Conservation (phyloP, 2,797 vertebrate genomes). For the Neosilurus hyrtlii region DNA sequence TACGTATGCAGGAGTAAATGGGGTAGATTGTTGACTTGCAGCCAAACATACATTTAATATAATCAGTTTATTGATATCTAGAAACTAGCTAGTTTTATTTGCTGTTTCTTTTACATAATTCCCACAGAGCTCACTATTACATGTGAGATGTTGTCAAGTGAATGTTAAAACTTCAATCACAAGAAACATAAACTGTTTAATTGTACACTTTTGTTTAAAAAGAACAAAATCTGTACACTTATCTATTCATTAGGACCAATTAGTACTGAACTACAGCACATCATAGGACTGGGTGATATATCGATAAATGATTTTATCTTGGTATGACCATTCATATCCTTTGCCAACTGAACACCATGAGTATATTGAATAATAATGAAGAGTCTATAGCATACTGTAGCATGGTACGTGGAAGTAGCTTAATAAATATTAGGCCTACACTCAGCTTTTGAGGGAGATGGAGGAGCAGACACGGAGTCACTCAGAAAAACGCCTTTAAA, state of each 20-base stretch:
- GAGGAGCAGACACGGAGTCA: no score
- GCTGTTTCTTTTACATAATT: conserved; percentile 6
- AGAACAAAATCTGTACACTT: background rate
- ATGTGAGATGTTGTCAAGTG: background rate
- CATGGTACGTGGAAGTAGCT: no score
- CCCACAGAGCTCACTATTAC: background rate
- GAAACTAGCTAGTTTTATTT: conserved; percentile 11
- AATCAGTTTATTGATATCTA: background rate
- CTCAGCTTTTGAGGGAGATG: no score
- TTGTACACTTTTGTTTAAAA: background rate
- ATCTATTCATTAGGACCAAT: background rate
- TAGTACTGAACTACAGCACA: background rate
- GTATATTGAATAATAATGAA: no score
- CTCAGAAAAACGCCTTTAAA: no score
- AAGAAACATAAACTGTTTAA: background rate
- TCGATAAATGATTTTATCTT: no score
- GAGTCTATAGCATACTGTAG: no score
- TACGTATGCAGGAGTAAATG: conserved; percentile 9
- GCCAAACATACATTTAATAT: conserved; percentile 12
- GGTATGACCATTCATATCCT: no score
- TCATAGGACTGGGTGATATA: no score
- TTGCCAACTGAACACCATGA: no score
- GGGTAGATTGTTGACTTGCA: background rate
- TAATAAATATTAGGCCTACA: no score
- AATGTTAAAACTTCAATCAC: background rate